These are phyloP conservation scores for Peromyscus melanophrys DNA, from an alignment of 2,797 vertebrate genomes.

Conservation along the genomic window DNA sequence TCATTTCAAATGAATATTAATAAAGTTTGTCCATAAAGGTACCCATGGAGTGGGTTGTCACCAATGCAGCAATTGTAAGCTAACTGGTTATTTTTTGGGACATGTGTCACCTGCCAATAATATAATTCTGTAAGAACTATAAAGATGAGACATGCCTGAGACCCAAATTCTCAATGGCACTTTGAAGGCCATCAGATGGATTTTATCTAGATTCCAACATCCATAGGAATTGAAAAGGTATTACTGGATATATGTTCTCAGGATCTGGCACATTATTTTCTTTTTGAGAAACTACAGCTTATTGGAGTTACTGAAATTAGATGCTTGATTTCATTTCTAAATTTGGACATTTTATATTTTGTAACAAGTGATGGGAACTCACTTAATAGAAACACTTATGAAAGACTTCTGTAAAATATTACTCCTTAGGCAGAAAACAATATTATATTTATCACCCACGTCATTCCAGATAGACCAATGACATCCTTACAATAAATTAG, in stretches of 20 bases:
- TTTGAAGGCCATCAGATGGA: neutral
- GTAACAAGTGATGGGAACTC: neutral
- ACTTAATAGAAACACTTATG: neutral
- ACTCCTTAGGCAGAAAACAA: neutral
- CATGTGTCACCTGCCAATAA: neutral
- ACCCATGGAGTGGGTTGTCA: neutral
- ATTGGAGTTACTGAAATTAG: neutral
- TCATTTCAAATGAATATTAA: slow-evolving; percentile 9
- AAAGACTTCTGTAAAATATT: neutral
- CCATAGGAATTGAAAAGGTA: neutral
- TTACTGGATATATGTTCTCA: slow-evolving; percentile 7
- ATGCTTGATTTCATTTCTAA: slow-evolving; percentile 19
- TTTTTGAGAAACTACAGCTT: neutral
- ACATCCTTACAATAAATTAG: neutral
- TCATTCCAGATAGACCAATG: slow-evolving; percentile 1
- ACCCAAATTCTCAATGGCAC: neutral
- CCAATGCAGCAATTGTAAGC: neutral
- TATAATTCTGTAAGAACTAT: neutral
- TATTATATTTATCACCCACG: neutral
- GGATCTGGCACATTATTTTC: neutral
- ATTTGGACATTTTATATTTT: neutral
- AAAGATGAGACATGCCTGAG: neutral
- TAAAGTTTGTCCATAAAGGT: neutral
- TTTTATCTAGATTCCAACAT: neutral
- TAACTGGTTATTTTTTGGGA: slow-evolving; percentile 2